Evolutionary conservation across 2,888 invertebrate genomes (phyloP).

Genomic region (Euplagia quadripunctaria): DNA sequence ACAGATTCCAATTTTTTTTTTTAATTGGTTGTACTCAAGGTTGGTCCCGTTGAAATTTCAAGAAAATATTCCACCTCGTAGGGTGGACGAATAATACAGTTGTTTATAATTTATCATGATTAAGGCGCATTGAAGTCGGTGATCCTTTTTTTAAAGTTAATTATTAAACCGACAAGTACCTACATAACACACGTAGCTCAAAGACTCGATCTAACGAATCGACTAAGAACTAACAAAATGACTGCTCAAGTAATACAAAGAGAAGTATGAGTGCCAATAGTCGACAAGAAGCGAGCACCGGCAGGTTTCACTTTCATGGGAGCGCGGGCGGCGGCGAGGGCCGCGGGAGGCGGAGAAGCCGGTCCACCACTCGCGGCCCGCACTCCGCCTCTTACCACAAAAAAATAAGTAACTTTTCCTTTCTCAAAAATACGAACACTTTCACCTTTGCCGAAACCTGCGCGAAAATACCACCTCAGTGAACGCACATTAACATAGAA

Average conservation of each 20-base stretch:
- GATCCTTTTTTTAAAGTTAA: too few species aligned
- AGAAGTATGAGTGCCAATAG: constrained; percentile 43
- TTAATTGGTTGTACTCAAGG: too few species aligned
- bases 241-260: constrained; percentile 15
- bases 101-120: too few species aligned
- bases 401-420: constrained; percentile 83
- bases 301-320: constrained; percentile 79
- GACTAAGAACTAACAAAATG: background rate
- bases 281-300: constrained; percentile 54
- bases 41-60: too few species aligned
- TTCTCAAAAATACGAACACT: constrained; percentile 84
- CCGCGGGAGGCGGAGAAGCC: constrained; percentile 25
- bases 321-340: constrained; percentile 36
- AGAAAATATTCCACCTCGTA: too few species aligned
- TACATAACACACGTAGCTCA: too few species aligned
- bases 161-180: too few species aligned
- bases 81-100: too few species aligned
- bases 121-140: too few species aligned
- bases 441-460: constrained; percentile 81
- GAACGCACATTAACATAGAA: constrained; percentile 60
- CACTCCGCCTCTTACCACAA: constrained; percentile 71
- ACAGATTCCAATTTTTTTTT: too few species aligned
- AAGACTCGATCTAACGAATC: too few species aligned
- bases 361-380: constrained; percentile 67
- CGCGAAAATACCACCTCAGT: constrained; percentile 66